Base-by-base conservation (phyloP, 2,888 invertebrate species). In the Heliconius hortense region DNA sequence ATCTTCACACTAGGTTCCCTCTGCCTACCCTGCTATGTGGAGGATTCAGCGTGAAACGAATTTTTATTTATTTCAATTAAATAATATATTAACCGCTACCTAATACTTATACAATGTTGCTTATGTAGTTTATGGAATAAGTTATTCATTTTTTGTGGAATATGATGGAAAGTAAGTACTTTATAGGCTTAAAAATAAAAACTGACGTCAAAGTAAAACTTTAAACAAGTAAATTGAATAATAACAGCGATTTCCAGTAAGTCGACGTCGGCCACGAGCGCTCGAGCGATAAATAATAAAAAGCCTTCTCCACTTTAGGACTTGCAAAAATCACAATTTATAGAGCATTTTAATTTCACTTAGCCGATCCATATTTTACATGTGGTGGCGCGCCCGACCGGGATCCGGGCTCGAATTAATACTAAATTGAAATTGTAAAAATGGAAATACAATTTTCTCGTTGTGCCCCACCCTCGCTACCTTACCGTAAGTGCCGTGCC, bases 311-410 rank as follows among this genome's bases (percentile, higher is more conserved):
- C 93, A 93, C 94, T 94, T 93, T 93, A 91, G 94, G 92, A 93
- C 94, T 94, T 93, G 93, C 93, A 93, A 94, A 94, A 94, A 93
- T 94, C 93, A 93, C 92, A 94, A 94, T 94, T 94, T 94, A 94
- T 94, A 93, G 94, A 93, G 91, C 92, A 90, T 93, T 94, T 94
- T 94, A 94, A 94, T 94, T 94, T 94, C 93, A 93, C 93, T 94
- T 94, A 94, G 93, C 90, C 91, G 91, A 92, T 93, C 93, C 94
- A 94, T 94, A 94, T 94, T 94, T 94, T 94, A 94, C 93, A 93
- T 93, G 94, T 93, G 93, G 93, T 88, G 89, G 92, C 87, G 90
- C 88, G 88, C 90, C 89, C 90, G 88, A 89, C 89, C 91, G 89
- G 88, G 88, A 89, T 85, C 88, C 89, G 89, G 89, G 89, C 91